These are phyloP conservation scores for Ptilonorhynchus violaceus DNA, from an alignment of 2,113 vertebrate species.

Conservation along the genomic window DNA sequence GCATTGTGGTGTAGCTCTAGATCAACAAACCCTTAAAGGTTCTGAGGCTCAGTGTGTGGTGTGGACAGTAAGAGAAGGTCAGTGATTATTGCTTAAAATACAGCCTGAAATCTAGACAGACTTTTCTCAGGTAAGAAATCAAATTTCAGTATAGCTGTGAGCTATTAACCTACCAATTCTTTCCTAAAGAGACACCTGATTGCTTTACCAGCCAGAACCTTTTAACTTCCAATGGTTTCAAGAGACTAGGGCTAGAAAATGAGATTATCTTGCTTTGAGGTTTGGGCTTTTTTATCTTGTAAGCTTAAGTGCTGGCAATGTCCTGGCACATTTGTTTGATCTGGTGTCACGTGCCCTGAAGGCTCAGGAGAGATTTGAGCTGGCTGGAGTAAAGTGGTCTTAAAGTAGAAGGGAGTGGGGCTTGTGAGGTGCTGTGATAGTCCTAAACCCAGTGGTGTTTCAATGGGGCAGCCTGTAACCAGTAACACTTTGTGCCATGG, in stretches of 20 bases:
- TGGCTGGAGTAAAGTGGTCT: background rate
- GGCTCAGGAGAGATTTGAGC: background rate
- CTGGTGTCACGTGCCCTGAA: background rate
- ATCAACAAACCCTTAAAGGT: background rate
- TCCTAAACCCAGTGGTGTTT: fast-evolving
- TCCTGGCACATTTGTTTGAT: background rate
- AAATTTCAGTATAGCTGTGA: background rate
- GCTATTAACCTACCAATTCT: background rate
- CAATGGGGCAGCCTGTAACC: background rate
- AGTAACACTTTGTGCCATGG: background rate
- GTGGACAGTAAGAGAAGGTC: background rate
- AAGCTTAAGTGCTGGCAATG: background rate
- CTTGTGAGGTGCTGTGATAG: background rate
- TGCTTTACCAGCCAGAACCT: background rate
- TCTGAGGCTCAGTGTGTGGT: background rate
- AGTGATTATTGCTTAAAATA: background rate
- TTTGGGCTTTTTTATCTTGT: background rate
- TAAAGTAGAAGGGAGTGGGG: background rate
- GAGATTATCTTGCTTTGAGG: background rate
- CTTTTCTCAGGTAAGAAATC: background rate
- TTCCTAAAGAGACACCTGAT: background rate
- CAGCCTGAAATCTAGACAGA: background rate
- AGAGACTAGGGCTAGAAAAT: background rate
- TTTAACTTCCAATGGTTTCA: background rate
- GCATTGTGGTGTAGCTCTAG: background rate